Evolutionary conservation across 2,888 invertebrate species (phyloP).

Genomic region (Hypomecis atomaria): DNA sequence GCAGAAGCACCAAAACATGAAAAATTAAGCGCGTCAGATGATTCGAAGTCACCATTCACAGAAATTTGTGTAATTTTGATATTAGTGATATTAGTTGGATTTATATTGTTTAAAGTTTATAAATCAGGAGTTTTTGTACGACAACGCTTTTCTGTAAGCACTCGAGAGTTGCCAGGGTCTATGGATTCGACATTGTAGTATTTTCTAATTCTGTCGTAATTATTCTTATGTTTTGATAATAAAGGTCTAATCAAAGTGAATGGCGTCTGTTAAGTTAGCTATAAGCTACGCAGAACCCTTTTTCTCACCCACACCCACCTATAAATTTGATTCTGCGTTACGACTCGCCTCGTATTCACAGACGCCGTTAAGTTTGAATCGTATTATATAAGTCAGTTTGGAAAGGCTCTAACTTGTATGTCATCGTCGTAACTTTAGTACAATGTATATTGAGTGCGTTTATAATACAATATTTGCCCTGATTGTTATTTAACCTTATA

Average conservation of each 20-base stretch:
- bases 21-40: slow-evolving; percentile 39
- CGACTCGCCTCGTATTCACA: no score
- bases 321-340: no score
- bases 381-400: no score
- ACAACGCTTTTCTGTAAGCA: slow-evolving; percentile 51
- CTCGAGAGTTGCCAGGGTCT: slow-evolving; percentile 52
- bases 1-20: slow-evolving; percentile 40
- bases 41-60: slow-evolving; percentile 45
- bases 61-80: slow-evolving; percentile 55
- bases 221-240: neutral
- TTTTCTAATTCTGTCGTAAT: slow-evolving; percentile 28
- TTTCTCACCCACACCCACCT: no score
- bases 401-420: no score
- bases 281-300: neutral
- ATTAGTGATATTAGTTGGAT: slow-evolving; percentile 52
- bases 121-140: slow-evolving; percentile 51
- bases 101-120: slow-evolving; percentile 53
- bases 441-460: no score
- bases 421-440: no score
- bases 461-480: no score
- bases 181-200: slow-evolving; percentile 54
- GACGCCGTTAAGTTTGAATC: no score
- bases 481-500: no score
- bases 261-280: neutral
- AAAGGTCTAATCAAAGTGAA: no score